Percentiles rank a stretch among this genome's conserved stretches.
Evolutionary conservation across 1,140 invertebrate genomes (phyloP).

Genomic region (Pentalonia nigronervosa): DNA sequence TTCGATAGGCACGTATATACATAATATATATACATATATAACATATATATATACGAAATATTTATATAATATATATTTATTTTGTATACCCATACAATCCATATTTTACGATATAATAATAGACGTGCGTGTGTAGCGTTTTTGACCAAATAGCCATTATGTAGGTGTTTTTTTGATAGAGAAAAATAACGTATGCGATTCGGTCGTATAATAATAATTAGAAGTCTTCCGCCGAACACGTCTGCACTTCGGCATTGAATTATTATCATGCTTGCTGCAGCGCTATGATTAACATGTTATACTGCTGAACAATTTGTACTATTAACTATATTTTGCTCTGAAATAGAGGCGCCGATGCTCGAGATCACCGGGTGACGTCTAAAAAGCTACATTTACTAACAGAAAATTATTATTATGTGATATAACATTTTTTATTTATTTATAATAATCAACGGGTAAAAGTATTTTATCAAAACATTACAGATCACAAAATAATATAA

Average conservation of each 20-base stretch:
- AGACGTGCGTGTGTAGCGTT: not conserved
- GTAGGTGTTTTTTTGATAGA: not conserved
- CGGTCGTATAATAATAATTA: not conserved
- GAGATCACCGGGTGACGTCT: not conserved
- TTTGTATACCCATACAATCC: not conserved
- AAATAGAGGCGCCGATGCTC: not conserved
- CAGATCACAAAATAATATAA: too few relatives aligned
- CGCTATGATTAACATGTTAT: not conserved
- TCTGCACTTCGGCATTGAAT: not conserved
- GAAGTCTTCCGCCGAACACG: not conserved
- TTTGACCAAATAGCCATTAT: not conserved
- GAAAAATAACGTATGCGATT: not conserved
- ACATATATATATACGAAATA: not conserved
- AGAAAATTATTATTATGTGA: not conserved
- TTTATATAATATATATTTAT: not conserved
- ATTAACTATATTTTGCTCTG: not conserved
- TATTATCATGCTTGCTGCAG: not conserved
- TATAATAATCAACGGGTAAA: too few relatives aligned
- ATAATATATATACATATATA: not conserved
- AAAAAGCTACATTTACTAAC: not conserved
- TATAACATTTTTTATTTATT: too few relatives aligned
- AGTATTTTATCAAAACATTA: too few relatives aligned
- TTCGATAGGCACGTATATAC: not conserved
- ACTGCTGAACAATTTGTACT: not conserved
- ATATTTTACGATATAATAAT: slow-evolving; percentile 15